Conservation (phyloP, 2,888 invertebrate species). For the Parnassius apollo region DNA sequence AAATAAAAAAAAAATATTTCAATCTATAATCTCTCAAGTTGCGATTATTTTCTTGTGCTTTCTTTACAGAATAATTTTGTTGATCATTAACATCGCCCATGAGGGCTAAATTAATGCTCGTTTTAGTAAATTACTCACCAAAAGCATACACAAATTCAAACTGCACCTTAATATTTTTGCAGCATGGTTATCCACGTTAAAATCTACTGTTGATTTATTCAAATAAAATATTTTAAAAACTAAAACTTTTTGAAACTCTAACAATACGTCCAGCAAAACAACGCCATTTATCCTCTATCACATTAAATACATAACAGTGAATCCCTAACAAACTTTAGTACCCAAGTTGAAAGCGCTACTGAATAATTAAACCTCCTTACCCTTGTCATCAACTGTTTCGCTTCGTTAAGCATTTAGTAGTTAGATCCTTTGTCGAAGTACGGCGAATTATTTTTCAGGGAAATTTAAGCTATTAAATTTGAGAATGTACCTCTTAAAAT, state of each 20-base stretch:
- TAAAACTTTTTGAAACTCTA: neutral
- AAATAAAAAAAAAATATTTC: too few species aligned
- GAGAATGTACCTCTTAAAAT: conserved; percentile 8
- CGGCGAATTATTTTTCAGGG: conserved; percentile 30
- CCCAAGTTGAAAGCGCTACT: conserved; percentile 58
- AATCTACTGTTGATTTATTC: too few species aligned
- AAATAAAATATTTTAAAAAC: too few species aligned
- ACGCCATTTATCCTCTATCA: conserved; percentile 12
- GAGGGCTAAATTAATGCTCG: too few species aligned
- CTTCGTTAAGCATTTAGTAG: conserved; percentile 60
- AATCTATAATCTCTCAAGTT: too few species aligned
- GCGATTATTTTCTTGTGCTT: too few species aligned
- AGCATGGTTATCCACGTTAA: too few species aligned
- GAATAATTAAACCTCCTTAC: conserved; percentile 66
- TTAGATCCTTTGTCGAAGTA: conserved; percentile 44
- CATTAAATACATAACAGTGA: conserved; percentile 35
- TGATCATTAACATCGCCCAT: too few species aligned
- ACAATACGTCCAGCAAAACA: conserved; percentile 13
- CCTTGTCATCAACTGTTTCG: conserved; percentile 62
- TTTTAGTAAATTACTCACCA: too few species aligned
- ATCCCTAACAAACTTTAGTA: conserved; percentile 61
- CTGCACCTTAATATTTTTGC: too few species aligned
- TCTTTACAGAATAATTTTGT: too few species aligned
- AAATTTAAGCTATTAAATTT: conserved; percentile 19
- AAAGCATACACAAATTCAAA: too few species aligned